Evolutionary conservation across 2,888 invertebrate genomes (phyloP).

Genomic region (Bellardia pandia): DNA sequence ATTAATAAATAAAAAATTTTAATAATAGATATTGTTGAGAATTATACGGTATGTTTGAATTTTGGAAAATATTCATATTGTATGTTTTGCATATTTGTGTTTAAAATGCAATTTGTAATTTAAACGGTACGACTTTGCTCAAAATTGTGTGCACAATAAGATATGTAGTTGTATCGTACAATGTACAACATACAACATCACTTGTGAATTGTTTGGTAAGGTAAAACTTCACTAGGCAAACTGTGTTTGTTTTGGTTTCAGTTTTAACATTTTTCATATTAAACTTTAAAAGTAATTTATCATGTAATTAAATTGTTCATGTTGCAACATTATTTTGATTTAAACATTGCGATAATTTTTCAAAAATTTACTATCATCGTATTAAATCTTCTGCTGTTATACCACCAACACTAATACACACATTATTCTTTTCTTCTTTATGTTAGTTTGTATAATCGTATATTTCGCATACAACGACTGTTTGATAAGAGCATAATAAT

Average conservation of each 20-base stretch:
- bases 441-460: neutral
- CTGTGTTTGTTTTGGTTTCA: neutral
- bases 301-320: neutral
- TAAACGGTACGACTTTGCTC: too few species aligned
- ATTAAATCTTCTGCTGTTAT: neutral
- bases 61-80: too few species aligned
- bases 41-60: too few species aligned
- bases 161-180: too few species aligned
- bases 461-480: slow-evolving; percentile 19
- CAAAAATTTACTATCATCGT: slow-evolving; percentile 3
- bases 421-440: neutral
- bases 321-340: neutral
- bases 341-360: neutral
- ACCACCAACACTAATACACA: neutral
- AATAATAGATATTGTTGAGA: too few species aligned
- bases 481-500: slow-evolving; percentile 48
- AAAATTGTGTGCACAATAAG: too few species aligned
- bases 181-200: too few species aligned
- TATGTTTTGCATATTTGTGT: too few species aligned
- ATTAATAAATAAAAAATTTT: too few species aligned
- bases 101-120: too few species aligned
- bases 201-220: too few species aligned
- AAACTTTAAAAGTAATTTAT: neutral
- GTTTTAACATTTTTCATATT: neutral
- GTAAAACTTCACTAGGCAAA: too few species aligned